A percentile compares a stretch with the other conserved stretches of the same genome.
Conservation (phyloP, 2,888 invertebrate genomes). For the Drosophila pseudotalamancana region DNA sequence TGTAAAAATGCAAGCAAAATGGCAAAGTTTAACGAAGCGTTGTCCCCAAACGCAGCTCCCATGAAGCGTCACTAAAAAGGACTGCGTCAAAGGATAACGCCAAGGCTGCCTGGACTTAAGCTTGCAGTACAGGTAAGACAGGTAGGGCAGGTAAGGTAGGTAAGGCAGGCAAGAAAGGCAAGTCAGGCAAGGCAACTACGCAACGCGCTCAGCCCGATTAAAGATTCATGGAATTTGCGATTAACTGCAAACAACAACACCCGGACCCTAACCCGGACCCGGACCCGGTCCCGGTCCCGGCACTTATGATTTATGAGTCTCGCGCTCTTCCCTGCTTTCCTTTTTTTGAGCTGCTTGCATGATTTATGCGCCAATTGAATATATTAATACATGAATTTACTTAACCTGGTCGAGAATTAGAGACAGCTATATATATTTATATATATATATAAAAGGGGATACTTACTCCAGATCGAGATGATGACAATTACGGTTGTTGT, state of each 20-base stretch:
- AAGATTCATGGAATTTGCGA: slow-evolving; percentile 72
- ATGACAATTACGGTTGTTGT: slow-evolving; percentile 75
- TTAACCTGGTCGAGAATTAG: background rate
- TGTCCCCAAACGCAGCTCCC: slow-evolving; percentile 60
- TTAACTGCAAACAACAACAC: slow-evolving; percentile 57
- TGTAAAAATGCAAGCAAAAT: slow-evolving; percentile 65
- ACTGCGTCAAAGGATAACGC: slow-evolving; percentile 66
- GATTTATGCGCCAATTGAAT: slow-evolving; percentile 48
- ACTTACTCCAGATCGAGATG: slow-evolving; percentile 79
- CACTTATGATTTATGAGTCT: slow-evolving; percentile 60
- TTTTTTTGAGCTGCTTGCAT: slow-evolving; percentile 25
- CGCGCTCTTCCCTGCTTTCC: background rate
- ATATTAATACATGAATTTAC: slow-evolving; percentile 25
- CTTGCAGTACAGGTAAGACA: slow-evolving; percentile 12
- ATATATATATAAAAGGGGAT: too few species aligned
- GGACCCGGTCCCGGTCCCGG: slow-evolving; percentile 1
- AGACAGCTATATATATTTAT: background rate
- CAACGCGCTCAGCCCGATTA: slow-evolving; percentile 50
- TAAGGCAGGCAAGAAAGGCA: background rate
- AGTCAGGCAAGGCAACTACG: background rate
- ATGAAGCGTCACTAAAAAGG: slow-evolving; percentile 63
- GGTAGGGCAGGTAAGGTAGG: background rate
- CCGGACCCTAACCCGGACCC: background rate
- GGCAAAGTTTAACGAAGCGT: slow-evolving; percentile 68
- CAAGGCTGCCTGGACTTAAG: slow-evolving; percentile 25